A percentile compares a stretch with the other conserved stretches of the same genome.
Conservation (phyloP, 2,797 vertebrate species). For the Malurus splendens region DNA sequence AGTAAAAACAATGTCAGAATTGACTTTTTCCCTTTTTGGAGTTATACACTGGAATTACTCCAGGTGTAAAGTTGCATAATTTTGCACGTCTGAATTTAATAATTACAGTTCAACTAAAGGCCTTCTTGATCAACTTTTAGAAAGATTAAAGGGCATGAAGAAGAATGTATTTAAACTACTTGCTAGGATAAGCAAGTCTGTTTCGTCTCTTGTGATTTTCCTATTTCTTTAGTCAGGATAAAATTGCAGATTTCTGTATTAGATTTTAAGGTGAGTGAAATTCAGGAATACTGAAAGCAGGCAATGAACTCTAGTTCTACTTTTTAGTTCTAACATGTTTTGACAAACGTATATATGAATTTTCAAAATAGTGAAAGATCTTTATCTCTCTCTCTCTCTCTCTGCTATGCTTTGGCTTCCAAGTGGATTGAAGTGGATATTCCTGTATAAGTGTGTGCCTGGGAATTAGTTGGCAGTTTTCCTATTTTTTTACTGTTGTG, state of each 20-base stretch:
- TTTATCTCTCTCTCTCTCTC: background rate
- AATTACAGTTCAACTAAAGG: background rate
- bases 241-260: background rate
- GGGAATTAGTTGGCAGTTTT: background rate
- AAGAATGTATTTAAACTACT: background rate
- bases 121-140: background rate
- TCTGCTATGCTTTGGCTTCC: background rate
- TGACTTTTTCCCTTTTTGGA: background rate
- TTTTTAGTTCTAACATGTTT: background rate
- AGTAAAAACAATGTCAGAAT: background rate
- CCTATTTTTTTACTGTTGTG: background rate
- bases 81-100: constrained; percentile 15
- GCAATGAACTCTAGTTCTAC: background rate
- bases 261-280: background rate
- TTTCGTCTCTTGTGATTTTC: background rate
- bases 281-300: background rate
- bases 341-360: background rate
- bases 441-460: background rate
- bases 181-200: background rate
- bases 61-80: background rate
- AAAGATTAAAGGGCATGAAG: background rate
- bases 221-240: background rate
- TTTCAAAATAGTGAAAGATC: background rate
- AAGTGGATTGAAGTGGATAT: background rate
- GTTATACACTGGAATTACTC: background rate